A percentile compares a stretch with the other conserved stretches of the same genome.
Evolutionary conservation across 2,888 invertebrate species (phyloP).

Genomic region (Habrosyne pyritoides): DNA sequence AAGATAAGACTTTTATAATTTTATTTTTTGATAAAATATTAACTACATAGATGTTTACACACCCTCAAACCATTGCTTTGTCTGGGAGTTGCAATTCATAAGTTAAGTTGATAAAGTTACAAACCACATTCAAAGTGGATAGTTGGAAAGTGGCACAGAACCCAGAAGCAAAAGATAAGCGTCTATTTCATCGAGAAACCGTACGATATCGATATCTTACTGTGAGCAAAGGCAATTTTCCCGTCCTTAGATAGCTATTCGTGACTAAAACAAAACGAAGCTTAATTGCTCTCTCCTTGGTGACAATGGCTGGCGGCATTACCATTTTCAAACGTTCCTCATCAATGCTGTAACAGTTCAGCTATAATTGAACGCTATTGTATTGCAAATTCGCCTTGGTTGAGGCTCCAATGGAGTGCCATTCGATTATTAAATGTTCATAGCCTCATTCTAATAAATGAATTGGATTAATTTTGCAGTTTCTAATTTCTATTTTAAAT

Average conservation of each 20-base stretch:
- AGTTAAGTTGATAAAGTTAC: no score
- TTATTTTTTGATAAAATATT: no score
- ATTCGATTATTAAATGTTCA: not conserved
- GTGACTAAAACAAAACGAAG: slow-evolving; percentile 11
- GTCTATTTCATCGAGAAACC: not conserved
- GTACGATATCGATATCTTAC: not conserved
- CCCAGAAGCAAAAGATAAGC: no score
- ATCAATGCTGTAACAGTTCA: not conserved
- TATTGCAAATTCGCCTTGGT: slow-evolving; percentile 14
- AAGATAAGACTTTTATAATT: no score
- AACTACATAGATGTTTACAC: no score
- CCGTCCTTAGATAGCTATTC: slow-evolving; percentile 4
- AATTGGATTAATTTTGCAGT: not conserved
- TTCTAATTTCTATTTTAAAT: not conserved
- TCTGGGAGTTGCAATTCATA: no score
- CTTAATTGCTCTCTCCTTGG: slow-evolving; percentile 10
- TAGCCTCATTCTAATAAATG: not conserved
- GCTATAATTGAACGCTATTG: slow-evolving; percentile 10
- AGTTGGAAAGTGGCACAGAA: no score
- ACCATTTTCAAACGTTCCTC: slow-evolving; percentile 14
- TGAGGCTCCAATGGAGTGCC: not conserved
- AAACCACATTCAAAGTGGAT: no score
- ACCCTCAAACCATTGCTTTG: no score
- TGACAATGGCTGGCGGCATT: slow-evolving; percentile 11
- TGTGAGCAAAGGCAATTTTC: not conserved